Evolutionary conservation across 2,797 vertebrate species (phyloP), one percentile per base, ranked within the genome.

Genomic region (Aldrovandia affinis): DNA sequence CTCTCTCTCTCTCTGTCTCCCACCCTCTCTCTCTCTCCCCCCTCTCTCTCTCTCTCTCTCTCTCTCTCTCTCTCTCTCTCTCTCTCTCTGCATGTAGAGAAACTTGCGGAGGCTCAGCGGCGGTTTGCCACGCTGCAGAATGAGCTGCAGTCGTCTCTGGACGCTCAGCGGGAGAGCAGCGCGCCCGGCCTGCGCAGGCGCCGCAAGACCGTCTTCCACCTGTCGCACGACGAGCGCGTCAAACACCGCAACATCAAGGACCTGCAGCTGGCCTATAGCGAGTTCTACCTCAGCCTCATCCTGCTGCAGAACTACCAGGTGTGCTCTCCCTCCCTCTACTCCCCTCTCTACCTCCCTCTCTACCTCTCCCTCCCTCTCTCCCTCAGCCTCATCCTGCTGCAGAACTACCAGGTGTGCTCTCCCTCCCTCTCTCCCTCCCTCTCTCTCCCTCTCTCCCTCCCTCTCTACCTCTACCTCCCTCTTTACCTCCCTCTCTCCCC

Each of bases 401-500:
- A 99, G 94, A 99, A 99, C 95, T 96, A 93, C 89, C 98, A 94
- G 95, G 96, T 84, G 85, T 93, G 90, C 92, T 87, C 73, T 95
- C 93, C 14, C 94, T 95, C 86, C 91, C 92, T 85, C 47, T 57
- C 89, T 93, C 0, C 94, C 92, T 88, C 92, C 93, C 91, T 94
- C 95, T 85, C 92, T 96, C 84, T 94, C 94, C 83, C 92, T 96
- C 0, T 92, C n/a, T n/a, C n/a, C n/a, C n/a, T n/a, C n/a, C n/a
- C n/a, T n/a, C n/a, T n/a, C n/a, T n/a, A n/a, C n/a, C n/a, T 99
- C 96, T 99, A 99, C 97, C 98, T 99, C 95, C 95, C 96, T 99
- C 92, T 87, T 68, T 95, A 92, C 14, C 94, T 95, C 86, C 91
- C 92, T 85, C 47, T 57, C 89, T 93, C 0, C 94, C n/a, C 92